Percentiles rank a stretch among this genome's conserved stretches.
These are phyloP conservation scores for Acrocephalus scirpaceus DNA, from an alignment of 2,797 vertebrate genomes.

Conservation along the genomic window DNA sequence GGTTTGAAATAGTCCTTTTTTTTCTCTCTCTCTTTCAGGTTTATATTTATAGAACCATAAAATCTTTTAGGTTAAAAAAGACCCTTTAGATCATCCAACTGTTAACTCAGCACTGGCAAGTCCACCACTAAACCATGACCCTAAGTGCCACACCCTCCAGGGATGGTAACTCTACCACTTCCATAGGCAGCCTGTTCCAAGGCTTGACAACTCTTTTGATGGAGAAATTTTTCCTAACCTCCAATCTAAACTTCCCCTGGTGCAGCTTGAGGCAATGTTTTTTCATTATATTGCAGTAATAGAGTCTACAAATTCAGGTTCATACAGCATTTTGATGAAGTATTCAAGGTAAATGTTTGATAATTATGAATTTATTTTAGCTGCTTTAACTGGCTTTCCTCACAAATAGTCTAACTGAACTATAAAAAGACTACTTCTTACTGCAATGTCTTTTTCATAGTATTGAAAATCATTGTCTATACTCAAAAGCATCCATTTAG, in stretches of 20 bases:
- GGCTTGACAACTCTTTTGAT: background rate
- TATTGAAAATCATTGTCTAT: background rate
- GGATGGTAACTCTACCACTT: background rate
- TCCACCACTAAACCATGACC: background rate
- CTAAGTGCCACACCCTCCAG: background rate
- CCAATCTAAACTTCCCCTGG: background rate
- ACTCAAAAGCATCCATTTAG: background rate
- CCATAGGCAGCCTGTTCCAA: background rate
- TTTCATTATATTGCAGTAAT: background rate
- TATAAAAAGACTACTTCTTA: background rate
- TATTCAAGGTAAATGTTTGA: background rate
- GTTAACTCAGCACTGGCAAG: background rate
- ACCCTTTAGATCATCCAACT: background rate
- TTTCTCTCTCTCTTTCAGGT: background rate
- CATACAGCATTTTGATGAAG: background rate
- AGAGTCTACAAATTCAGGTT: background rate
- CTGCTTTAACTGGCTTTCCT: background rate
- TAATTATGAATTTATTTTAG: background rate
- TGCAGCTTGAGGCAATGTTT: background rate
- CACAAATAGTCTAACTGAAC: background rate
- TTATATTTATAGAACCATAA: background rate
- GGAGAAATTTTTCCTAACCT: background rate
- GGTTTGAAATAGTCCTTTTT: background rate
- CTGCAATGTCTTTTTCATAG: background rate
- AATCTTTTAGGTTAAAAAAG: background rate